A percentile compares a stretch with the other conserved stretches of the same genome.
Evolutionary conservation across 2,888 invertebrate genomes (phyloP).

Genomic region (Laothoe populi): DNA sequence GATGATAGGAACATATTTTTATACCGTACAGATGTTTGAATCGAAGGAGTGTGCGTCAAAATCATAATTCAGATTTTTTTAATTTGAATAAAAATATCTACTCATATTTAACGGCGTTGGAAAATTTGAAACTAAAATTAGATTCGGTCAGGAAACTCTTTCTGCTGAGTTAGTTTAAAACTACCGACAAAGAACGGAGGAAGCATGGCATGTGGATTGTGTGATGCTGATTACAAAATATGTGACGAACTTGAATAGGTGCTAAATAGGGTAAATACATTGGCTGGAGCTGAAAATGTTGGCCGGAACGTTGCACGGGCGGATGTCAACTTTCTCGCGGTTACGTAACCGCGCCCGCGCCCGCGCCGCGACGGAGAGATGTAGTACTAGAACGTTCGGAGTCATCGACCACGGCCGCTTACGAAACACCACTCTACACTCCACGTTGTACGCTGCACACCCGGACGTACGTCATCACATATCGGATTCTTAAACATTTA

Average conservation of each 20-base stretch:
- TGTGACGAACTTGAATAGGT: slow-evolving; percentile 37
- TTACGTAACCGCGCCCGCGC: too few species aligned
- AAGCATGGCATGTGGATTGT: neutral
- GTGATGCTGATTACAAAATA: slow-evolving; percentile 33
- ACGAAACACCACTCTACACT: slow-evolving; percentile 64
- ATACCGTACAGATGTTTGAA: slow-evolving; percentile 23
- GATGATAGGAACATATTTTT: slow-evolving; percentile 31
- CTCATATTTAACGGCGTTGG: neutral
- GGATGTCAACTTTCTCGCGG: slow-evolving; percentile 83
- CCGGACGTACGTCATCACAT: slow-evolving; percentile 54
- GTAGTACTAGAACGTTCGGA: slow-evolving; percentile 80
- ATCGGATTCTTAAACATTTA: slow-evolving; percentile 34
- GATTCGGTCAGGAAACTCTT: neutral
- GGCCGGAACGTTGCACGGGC: slow-evolving; percentile 55
- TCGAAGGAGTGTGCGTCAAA: neutral
- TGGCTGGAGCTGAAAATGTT: slow-evolving; percentile 57
- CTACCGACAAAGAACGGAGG: neutral
- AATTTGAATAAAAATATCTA: neutral
- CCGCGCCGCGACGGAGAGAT: slow-evolving; percentile 68
- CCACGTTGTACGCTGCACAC: slow-evolving; percentile 46
- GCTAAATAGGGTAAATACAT: slow-evolving; percentile 57
- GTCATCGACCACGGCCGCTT: slow-evolving; percentile 83
- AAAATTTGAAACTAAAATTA: neutral
- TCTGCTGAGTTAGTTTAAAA: neutral
- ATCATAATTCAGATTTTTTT: neutral